Evolutionary conservation across 2,888 invertebrate species (phyloP), one percentile per base, ranked within the genome.

Genomic region (Charanyca ferruginea): DNA sequence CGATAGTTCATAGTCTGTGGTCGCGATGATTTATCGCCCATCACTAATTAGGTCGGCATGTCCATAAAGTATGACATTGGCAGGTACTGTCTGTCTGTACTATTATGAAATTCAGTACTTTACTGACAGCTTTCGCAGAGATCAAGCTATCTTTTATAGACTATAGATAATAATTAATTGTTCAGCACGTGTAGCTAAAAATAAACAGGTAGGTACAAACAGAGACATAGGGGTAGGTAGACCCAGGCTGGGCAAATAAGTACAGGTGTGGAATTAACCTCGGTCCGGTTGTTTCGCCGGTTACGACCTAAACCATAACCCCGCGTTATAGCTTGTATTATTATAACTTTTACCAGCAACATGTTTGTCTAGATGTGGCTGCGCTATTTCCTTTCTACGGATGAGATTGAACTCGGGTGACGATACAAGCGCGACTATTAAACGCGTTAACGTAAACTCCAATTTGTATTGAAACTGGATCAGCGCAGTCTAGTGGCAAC

Each of bases 241-340:
- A 42, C 28, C 9, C 32, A 59, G 79, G 73, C 57, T 55, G 61
- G 61, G 62, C 68, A 13, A 67, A 73, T 78, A 78, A 78, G 90
- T 92, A 87, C 93, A 93, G 93, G 93, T 93, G 93, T 85, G 84
- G 90, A 89, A 92, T 94, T 91, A 93, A 92, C 91, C 91, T 87
- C 89, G 85, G 88, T 77, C 86, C 87, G 87, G 87, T 86, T 88
- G 90, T 89, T 89, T 82, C 88, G 88, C 86, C 55, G 55, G 92
- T 93, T 92, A 93, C 90, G 88, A 87, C 87, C 87, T 85, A 82
- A 86, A 84, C 89, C 91, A 90, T 93, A 91, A 93, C 93, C 32
- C 87, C 85, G 88, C 85, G 90, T 91, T 93, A 93, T 90, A 89
- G 87, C 91, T 89, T 91, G 91, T 93, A 91, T 93, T 93, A 93